Conservation (phyloP, 2,888 invertebrate genomes). For the Spilarctia lutea region DNA sequence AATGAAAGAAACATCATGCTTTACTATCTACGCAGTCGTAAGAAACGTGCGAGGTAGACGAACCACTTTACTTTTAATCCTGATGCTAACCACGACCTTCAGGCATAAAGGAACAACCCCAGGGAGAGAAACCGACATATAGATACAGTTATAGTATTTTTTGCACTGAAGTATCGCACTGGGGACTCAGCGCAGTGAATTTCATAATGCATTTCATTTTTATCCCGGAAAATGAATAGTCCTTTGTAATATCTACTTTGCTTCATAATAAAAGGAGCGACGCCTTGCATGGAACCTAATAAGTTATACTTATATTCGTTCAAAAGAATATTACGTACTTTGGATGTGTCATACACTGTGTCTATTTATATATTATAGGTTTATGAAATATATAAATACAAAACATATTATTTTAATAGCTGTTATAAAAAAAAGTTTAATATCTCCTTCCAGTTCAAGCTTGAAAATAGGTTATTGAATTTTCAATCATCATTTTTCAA, state of each 20-base stretch:
- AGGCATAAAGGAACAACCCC: not conserved
- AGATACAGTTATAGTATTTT: not conserved
- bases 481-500: not conserved
- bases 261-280: not conserved
- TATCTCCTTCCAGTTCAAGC: not conserved
- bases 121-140: too few relatives aligned
- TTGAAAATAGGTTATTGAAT: not conserved
- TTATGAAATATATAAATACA: too few relatives aligned
- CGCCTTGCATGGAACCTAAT: not conserved
- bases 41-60: too few relatives aligned
- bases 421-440: not conserved
- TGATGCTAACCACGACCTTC: not conserved
- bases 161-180: not conserved
- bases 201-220: not conserved
- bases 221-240: not conserved
- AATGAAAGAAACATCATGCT: too few relatives aligned
- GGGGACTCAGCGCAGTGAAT: not conserved
- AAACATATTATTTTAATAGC: not conserved
- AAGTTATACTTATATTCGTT: not conserved
- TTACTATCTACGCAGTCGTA: too few relatives aligned
- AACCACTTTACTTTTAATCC: not conserved
- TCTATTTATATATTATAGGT: too few relatives aligned
- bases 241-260: not conserved
- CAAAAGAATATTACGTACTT: not conserved
- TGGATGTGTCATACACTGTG: not conserved